These are phyloP conservation scores for Corydoras sp. DNA, from an alignment of 2,113 vertebrate species.

Conservation along the genomic window DNA sequence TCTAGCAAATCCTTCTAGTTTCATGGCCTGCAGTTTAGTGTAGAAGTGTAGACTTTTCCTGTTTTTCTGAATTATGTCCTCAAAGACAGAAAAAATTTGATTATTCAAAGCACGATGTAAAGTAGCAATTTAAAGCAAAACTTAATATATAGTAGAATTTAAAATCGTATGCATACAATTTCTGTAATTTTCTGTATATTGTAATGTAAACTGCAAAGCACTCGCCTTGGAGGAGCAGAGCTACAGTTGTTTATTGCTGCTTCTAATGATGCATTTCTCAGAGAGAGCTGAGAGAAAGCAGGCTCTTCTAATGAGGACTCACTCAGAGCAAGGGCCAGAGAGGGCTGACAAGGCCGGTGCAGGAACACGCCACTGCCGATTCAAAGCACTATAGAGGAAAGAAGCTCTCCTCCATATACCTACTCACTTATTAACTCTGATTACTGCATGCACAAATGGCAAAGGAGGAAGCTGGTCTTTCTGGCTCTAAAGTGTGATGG, in stretches of 20 bases:
- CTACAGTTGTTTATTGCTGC: conserved; percentile 38
- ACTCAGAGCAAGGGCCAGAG: conserved; percentile 47
- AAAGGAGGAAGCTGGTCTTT: conserved; percentile 15
- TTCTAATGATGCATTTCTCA: conserved; percentile 55
- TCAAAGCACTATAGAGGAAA: conserved; percentile 19
- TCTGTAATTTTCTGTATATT: background rate
- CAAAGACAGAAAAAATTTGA: no score
- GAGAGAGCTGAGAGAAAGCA: conserved; percentile 49
- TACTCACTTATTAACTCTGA: conserved; percentile 58
- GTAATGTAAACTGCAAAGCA: conserved; percentile 7
- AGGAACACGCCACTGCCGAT: conserved; percentile 34
- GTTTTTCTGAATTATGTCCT: no score
- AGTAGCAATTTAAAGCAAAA: background rate
- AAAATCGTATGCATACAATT: background rate
- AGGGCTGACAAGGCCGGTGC: conserved; percentile 46
- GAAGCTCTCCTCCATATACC: conserved; percentile 33
- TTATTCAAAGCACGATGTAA: background rate
- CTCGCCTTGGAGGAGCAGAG: conserved; percentile 15
- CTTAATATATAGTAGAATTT: background rate
- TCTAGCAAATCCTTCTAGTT: no score
- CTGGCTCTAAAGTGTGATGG: background rate
- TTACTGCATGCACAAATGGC: conserved; percentile 51
- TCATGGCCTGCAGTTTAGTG: no score
- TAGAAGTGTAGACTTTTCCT: no score
- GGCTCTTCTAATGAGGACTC: conserved; percentile 60